Evolutionary conservation across 2,797 vertebrate species (phyloP).

Genomic region (Sebastiscus tertius): DNA sequence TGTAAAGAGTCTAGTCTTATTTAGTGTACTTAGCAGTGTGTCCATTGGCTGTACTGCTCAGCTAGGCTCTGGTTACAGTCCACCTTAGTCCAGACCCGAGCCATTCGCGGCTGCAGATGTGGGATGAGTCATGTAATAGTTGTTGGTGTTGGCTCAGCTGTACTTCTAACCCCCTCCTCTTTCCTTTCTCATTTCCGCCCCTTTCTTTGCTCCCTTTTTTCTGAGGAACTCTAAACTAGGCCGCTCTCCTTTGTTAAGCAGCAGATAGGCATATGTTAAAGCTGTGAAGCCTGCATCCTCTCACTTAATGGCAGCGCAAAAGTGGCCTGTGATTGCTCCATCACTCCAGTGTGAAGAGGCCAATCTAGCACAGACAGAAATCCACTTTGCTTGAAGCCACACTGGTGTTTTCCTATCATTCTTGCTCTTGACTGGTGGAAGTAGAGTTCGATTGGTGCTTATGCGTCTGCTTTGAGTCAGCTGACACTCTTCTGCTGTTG

Average conservation of each 20-base stretch:
- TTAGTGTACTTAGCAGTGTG: neutral
- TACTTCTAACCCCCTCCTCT: constrained; percentile 26
- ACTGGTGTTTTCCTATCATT: constrained; percentile 41
- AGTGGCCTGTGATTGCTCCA: constrained; percentile 52
- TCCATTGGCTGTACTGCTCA: constrained; percentile 16
- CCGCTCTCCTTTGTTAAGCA: constrained; percentile 39
- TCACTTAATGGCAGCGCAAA: constrained; percentile 32
- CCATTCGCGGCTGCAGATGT: constrained; percentile 66
- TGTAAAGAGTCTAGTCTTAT: constrained; percentile 12
- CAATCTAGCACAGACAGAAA: constrained; percentile 52
- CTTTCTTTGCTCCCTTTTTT: constrained; percentile 26
- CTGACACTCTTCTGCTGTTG: constrained; percentile 36
- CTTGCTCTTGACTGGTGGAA: constrained; percentile 28
- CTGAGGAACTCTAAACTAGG: constrained; percentile 9
- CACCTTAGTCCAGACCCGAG: constrained; percentile 37
- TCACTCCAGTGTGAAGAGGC: constrained; percentile 50
- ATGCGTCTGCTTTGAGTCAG: constrained; percentile 51
- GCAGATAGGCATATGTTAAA: constrained; percentile 28
- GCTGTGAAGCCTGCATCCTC: constrained; percentile 40
- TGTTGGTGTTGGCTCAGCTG: constrained; percentile 73
- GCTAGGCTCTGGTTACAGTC: constrained; percentile 41
- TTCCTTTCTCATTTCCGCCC: constrained; percentile 48
- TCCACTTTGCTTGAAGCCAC: constrained; percentile 43
- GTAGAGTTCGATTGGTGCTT: constrained; percentile 42
- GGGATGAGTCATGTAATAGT: constrained; percentile 78